Percentiles rank a stretch among this genome's conserved stretches.
Evolutionary conservation across 2,113 vertebrate genomes (phyloP).

Genomic region (Alosa alosa): DNA sequence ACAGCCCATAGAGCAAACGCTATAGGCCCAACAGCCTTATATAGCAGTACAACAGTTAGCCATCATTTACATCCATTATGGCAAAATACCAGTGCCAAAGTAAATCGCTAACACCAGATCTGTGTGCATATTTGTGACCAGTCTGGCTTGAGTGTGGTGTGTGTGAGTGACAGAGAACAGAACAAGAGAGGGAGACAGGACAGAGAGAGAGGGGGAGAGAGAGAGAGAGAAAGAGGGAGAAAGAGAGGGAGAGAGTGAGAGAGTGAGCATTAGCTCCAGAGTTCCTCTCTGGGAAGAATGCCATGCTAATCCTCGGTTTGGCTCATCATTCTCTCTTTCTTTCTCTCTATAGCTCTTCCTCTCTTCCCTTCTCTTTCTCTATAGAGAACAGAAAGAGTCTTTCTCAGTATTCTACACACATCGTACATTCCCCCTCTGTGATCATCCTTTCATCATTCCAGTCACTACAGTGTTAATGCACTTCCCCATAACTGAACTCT

Average conservation of each 20-base stretch:
- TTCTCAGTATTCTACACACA: neutral
- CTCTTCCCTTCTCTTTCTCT: conserved; percentile 6
- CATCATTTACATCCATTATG: neutral
- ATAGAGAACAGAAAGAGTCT: neutral
- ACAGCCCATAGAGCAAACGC: neutral
- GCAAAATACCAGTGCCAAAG: neutral
- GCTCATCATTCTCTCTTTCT: conserved; percentile 33
- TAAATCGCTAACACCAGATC: neutral
- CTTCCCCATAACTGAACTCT: neutral
- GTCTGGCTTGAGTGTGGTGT: neutral
- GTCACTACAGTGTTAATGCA: neutral
- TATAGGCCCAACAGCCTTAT: neutral
- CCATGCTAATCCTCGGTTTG: conserved; percentile 51
- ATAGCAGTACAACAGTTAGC: neutral
- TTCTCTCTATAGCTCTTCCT: conserved; percentile 17
- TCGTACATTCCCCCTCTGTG: neutral
- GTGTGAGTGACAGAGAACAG: neutral
- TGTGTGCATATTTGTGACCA: neutral
- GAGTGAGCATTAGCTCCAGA: conserved; percentile 31
- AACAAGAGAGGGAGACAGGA: neutral
- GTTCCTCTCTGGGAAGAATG: conserved; percentile 41
- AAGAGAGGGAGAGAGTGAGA: neutral
- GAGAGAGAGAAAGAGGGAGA: neutral
- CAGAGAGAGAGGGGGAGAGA: neutral
- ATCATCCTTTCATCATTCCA: neutral